These are phyloP conservation scores for Neomorphus geoffroyi DNA, from an alignment of 2,797 vertebrate species.

Conservation along the genomic window DNA sequence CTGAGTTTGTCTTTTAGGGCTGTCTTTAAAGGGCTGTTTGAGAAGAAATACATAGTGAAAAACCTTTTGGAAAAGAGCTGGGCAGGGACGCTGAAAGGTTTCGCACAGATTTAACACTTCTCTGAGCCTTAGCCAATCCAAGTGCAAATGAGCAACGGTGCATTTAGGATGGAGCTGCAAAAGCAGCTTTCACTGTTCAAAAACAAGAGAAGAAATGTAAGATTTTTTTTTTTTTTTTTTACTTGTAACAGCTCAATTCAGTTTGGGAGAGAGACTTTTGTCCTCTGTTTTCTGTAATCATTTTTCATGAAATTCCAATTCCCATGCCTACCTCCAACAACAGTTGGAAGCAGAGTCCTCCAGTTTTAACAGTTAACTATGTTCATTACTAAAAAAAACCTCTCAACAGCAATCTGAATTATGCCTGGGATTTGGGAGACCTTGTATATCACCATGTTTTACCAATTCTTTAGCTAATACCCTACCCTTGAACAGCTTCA, in stretches of 20 bases:
- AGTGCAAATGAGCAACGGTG: neutral
- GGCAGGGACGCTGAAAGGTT: neutral
- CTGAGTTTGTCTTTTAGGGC: slow-evolving; percentile 20
- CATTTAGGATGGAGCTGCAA: neutral
- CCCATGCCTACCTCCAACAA: neutral
- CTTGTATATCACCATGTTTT: neutral
- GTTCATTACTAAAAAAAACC: neutral
- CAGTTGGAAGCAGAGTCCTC: neutral
- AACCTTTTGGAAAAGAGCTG: neutral
- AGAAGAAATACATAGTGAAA: neutral
- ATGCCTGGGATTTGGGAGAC: neutral
- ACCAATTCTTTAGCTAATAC: neutral
- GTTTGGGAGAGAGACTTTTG: neutral
- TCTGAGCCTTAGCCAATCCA: neutral
- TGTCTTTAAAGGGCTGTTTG: neutral
- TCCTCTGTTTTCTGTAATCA: neutral
- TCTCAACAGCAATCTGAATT: neutral
- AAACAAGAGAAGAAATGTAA: neutral
- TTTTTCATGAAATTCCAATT: neutral
- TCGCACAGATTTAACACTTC: neutral
- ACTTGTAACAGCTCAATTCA: neutral
- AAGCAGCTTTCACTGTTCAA: neutral
- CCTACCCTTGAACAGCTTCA: neutral
- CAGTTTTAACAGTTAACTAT: neutral
- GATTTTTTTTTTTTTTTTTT: neutral